These are phyloP conservation scores for Cataglyphis hispanica DNA, from an alignment of 1,140 invertebrate species.

Conservation along the genomic window DNA sequence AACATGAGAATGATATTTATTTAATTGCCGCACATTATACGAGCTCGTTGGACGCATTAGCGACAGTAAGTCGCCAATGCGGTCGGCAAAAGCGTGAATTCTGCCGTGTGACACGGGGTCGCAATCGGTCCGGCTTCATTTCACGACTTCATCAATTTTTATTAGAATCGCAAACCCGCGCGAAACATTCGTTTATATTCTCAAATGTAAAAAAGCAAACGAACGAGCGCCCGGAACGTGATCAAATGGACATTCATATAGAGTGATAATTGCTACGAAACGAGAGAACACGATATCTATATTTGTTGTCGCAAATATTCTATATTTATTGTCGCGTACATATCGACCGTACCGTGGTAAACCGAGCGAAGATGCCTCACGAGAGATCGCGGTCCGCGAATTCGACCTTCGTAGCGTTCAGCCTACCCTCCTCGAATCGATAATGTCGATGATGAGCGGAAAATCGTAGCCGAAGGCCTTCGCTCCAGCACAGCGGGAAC, in stretches of 20 bases:
- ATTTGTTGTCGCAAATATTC: conserved; percentile 21
- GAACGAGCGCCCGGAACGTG: conserved; percentile 41
- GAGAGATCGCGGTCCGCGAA: neutral
- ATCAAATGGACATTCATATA: conserved; percentile 53
- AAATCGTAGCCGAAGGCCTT: conserved; percentile 64
- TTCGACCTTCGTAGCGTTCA: neutral
- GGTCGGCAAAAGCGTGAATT: neutral
- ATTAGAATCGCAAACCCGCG: conserved; percentile 35
- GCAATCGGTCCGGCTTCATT: conserved; percentile 31
- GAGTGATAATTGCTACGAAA: conserved; percentile 8
- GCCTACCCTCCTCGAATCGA: conserved; percentile 59
- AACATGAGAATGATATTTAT: conserved; percentile 65
- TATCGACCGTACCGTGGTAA: neutral
- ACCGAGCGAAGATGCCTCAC: neutral
- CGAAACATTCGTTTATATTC: conserved; percentile 11
- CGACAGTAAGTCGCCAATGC: conserved; percentile 32
- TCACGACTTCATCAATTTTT: conserved; percentile 59
- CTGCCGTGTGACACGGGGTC: neutral
- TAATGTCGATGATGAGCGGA: conserved; percentile 65
- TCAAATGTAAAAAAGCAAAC: conserved; percentile 7
- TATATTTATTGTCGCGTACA: conserved; percentile 8
- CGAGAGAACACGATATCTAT: neutral
- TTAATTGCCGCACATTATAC: conserved; percentile 49
- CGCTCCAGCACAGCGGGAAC: conserved; percentile 4
- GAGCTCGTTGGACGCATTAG: conserved; percentile 50